Percentiles rank a stretch among this genome's conserved stretches.
Conservation (phyloP, 2,888 invertebrate genomes). For the Tetranychus truncatus region DNA sequence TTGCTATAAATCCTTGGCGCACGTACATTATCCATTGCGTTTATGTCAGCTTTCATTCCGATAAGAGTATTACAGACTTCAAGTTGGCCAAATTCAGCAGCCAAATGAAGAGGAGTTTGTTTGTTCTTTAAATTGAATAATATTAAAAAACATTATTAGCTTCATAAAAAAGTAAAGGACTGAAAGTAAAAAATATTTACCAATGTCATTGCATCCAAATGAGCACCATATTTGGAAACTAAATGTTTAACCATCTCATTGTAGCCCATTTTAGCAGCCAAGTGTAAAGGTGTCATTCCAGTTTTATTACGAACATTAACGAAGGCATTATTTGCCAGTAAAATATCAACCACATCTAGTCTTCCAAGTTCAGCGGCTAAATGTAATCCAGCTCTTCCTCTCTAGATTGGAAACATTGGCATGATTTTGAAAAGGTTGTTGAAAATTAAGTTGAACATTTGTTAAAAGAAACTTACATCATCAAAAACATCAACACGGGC, state of each 20-base stretch:
- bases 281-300: constrained; percentile 85
- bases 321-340: constrained; percentile 87
- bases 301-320: constrained; percentile 88
- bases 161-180: background rate
- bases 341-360: constrained; percentile 41
- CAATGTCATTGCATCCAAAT: constrained; percentile 82
- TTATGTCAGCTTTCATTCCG: constrained; percentile 81
- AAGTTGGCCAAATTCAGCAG: constrained; percentile 85
- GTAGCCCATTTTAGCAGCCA: constrained; percentile 90
- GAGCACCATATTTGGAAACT: constrained; percentile 81
- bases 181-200: constrained; percentile 30
- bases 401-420: constrained; percentile 8
- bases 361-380: constrained; percentile 39
- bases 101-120: constrained; percentile 90
- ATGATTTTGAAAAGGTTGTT: background rate
- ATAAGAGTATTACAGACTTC: constrained; percentile 79
- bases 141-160: background rate
- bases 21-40: constrained; percentile 63
- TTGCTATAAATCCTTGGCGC: background rate
- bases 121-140: constrained; percentile 43
- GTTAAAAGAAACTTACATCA: constrained; percentile 49
- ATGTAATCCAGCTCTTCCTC: constrained; percentile 38
- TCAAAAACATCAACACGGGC: constrained; percentile 98
- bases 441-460: background rate
- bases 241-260: constrained; percentile 71